Conservation (phyloP, 2,113 vertebrate species). For the Rhineura floridana region DNA sequence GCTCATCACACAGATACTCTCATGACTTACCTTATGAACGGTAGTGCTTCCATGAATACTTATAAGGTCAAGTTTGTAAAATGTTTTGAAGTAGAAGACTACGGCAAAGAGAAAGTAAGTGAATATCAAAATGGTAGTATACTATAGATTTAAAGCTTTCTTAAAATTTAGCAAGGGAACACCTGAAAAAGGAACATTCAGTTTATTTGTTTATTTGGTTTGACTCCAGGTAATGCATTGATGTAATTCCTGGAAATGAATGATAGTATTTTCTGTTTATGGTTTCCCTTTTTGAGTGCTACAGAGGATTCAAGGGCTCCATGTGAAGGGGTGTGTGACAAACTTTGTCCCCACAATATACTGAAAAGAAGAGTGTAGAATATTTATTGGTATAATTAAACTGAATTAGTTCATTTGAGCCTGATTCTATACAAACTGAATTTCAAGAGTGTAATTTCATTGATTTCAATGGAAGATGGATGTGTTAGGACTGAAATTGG, state of each 20-base stretch:
- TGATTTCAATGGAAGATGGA: not conserved
- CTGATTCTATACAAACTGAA: too few species aligned
- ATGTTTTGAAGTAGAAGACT: not conserved
- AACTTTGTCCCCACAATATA: not conserved
- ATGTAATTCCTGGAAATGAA: not conserved
- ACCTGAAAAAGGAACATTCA: not conserved
- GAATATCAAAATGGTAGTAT: not conserved
- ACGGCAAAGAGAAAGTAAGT: not conserved
- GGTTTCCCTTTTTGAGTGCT: not conserved
- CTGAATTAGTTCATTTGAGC: not conserved
- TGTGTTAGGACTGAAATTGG: not conserved
- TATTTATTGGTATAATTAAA: not conserved
- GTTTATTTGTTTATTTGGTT: not conserved
- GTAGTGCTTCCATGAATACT: not conserved
- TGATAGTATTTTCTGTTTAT: rapidly evolving
- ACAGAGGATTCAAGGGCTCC: too few species aligned
- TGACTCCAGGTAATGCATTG: not conserved
- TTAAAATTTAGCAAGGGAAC: not conserved
- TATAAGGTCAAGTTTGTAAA: not conserved
- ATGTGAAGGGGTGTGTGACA: not conserved
- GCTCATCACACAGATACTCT: not conserved
- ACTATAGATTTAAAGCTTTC: not conserved
- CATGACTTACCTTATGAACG: not conserved
- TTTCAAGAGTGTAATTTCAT: not conserved
- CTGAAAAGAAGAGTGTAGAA: not conserved